Evolutionary conservation across 2,888 invertebrate genomes (phyloP).

Genomic region (Idaea straminata): DNA sequence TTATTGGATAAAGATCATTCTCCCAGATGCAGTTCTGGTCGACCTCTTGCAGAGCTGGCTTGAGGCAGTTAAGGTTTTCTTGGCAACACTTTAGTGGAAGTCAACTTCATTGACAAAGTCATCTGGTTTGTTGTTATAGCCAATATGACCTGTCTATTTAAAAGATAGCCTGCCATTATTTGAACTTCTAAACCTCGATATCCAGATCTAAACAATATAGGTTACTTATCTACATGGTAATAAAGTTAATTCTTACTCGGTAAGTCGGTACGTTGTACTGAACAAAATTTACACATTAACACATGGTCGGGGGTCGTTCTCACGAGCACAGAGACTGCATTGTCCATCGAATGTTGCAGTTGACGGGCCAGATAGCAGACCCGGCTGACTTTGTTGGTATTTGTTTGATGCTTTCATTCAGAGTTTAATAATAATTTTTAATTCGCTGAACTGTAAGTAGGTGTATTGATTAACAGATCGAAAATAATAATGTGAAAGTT

Average conservation of each 20-base stretch:
- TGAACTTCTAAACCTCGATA: no score
- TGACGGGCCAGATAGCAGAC: background rate
- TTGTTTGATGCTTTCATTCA: background rate
- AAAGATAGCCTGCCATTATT: no score
- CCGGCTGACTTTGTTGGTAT: background rate
- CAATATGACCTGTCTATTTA: no score
- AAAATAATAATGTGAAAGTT: background rate
- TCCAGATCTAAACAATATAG: no score
- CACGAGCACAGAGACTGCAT: conserved; percentile 1
- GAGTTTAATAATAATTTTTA: background rate
- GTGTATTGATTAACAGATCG: background rate
- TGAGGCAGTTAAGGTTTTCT: no score
- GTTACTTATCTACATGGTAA: no score
- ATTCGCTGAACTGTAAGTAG: background rate
- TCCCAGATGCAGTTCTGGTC: no score
- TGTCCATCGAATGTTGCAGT: conserved; percentile 4
- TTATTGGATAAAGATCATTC: no score
- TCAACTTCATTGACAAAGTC: no score
- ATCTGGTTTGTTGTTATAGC: no score
- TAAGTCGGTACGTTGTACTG: background rate
- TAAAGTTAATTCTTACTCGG: background rate
- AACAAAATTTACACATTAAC: conserved; percentile 4
- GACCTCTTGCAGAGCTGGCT: no score
- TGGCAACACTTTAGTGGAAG: no score
- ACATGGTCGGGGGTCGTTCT: conserved; percentile 5